Base-by-base conservation (phyloP, 1,140 invertebrate species). In the Calycopis cecrops region DNA sequence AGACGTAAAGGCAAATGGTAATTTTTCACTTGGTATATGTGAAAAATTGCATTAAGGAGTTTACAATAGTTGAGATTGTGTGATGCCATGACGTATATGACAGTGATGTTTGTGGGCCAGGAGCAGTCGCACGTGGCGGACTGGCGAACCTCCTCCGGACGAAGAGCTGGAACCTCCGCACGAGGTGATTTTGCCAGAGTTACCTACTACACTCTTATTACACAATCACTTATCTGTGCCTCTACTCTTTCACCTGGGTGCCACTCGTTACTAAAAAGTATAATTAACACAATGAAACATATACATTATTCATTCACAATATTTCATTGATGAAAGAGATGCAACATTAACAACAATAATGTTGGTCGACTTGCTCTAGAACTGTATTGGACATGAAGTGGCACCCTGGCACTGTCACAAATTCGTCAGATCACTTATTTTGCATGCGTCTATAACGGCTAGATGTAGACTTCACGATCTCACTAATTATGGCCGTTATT, bases 181-280 rank as follows among this genome's bases (percentile, higher is more conserved):
- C 69, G 80, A 86, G 83, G 83, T 86, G 83, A 86, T 83, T 86
- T 86, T 86, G 83, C 83, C 80, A 86, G 80, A 86, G 63, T 84
- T 86, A 84, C 80, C 79, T 81, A 73, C 70, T 28, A 28, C 21
- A 28, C 21, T 3, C 44, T 42, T 68, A 50, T 59, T 42, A 59
- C 62, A 80, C 79, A 65, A 72, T 71, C 73, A 78, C 73, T 74
- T 78, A 66, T 78, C 63, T 77, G 54, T 63, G 67, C 69, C 71
- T 79, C 74, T 60, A 71, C 49, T 78, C 70, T 74, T 71, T 79
- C 69, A 73, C 70, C 71, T 73, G 69, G 73, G 77, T 82, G 77
- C 79, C 77, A 83, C 77, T 75, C 67, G 65, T 28, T 28, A 28
- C 21, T 28, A 28, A 28, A 2, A 28, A 3, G 6, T 28, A 28